phyloP scores from a whole-genome alignment of 2,113 vertebrate species.

The Myxocyprinus asiaticus region DNA sequence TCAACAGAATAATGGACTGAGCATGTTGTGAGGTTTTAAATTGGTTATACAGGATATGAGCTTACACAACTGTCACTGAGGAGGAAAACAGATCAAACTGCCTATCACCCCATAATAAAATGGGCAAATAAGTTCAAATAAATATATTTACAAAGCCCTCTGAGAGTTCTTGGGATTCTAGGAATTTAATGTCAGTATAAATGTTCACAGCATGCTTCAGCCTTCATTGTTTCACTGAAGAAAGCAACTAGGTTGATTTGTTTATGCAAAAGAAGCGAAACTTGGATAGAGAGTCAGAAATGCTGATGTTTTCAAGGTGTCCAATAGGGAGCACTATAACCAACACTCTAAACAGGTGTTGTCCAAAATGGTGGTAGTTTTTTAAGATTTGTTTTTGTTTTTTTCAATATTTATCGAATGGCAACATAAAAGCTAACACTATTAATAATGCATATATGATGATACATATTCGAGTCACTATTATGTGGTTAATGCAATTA shows the following conservation, averaged over 20 bases:
- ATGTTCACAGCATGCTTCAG: neutral
- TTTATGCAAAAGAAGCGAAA: neutral
- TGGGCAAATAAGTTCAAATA: neutral
- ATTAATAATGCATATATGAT: neutral
- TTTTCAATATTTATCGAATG: neutral
- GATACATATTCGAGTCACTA: neutral
- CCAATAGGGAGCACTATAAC: constrained; percentile 19
- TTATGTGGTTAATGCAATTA: neutral
- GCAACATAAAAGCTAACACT: neutral
- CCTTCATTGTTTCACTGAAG: neutral
- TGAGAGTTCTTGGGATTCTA: neutral
- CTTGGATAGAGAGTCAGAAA: neutral
- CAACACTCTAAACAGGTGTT: neutral
- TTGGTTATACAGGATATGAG: neutral
- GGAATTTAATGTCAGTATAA: constrained; percentile 1
- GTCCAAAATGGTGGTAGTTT: constrained; percentile 8
- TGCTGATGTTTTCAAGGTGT: neutral
- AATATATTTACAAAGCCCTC: neutral
- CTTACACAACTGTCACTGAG: constrained; percentile 5
- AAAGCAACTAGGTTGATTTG: neutral
- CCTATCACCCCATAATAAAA: neutral
- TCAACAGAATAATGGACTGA: constrained; percentile 30
- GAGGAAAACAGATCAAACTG: constrained; percentile 8
- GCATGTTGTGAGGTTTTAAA: constrained; percentile 25
- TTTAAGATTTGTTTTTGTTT: neutral